Evolutionary conservation across 2,888 invertebrate species (phyloP).

Genomic region (Pollenia labialis): DNA sequence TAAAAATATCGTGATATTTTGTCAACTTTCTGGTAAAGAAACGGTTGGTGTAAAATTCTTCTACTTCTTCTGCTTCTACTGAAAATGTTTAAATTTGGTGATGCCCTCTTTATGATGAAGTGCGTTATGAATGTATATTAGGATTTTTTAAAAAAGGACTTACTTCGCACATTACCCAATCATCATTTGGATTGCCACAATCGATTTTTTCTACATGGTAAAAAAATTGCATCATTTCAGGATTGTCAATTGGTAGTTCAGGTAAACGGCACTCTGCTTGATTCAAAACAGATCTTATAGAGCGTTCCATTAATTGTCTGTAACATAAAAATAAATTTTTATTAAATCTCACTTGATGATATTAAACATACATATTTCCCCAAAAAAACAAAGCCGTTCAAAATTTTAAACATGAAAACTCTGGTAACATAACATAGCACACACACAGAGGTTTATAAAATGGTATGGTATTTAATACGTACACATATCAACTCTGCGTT

Average conservation of each 20-base stretch:
- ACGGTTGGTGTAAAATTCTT: no score
- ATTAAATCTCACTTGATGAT: not conserved
- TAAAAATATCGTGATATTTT: no score
- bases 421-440: constrained; percentile 32
- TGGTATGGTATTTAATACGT: not conserved
- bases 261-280: constrained; percentile 87
- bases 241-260: constrained; percentile 87
- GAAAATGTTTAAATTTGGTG: no score
- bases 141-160: constrained; percentile 70
- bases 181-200: constrained; percentile 86
- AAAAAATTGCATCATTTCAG: constrained; percentile 90
- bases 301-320: constrained; percentile 84
- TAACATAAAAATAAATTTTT: constrained; percentile 65
- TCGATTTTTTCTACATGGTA: constrained; percentile 86
- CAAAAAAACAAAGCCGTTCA: no score
- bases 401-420: no score
- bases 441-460: constrained; percentile 32
- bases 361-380: not conserved
- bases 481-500: constrained; percentile 25
- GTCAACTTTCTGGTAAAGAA: no score
- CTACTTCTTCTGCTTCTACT: no score
- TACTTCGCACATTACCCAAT: constrained; percentile 93
- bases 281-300: constrained; percentile 84
- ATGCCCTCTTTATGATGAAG: no score
- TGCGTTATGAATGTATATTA: not conserved